A percentile compares a stretch with the other conserved stretches of the same genome.
Evolutionary conservation across 2,113 vertebrate species (phyloP).

Genomic region (Podarcis muralis): DNA sequence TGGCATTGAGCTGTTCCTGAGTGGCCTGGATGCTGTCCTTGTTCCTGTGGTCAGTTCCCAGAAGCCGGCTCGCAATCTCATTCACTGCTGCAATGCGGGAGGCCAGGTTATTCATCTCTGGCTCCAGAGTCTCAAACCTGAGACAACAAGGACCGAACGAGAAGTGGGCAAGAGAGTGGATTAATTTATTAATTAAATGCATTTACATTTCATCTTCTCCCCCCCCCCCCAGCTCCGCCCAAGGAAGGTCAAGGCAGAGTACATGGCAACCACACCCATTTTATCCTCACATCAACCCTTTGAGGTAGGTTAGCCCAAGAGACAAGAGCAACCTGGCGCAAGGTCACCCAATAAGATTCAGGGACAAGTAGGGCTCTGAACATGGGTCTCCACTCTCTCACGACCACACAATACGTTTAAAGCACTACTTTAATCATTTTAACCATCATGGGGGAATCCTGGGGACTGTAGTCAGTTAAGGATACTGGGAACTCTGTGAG

Average conservation of each 20-base stretch:
- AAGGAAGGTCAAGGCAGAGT: background rate
- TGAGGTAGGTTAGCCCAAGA: too few species aligned
- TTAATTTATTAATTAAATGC: too few species aligned
- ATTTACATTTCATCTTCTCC: background rate
- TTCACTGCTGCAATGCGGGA: slow-evolving; percentile 85
- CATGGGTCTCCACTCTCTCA: too few species aligned
- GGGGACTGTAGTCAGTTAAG: too few species aligned
- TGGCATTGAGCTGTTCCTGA: slow-evolving; percentile 82
- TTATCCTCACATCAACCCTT: background rate
- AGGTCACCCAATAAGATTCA: too few species aligned
- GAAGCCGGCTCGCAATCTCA: slow-evolving; percentile 82
- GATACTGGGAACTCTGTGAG: too few species aligned
- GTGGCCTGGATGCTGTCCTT: slow-evolving; percentile 86
- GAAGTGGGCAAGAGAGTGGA: background rate
- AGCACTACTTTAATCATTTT: too few species aligned
- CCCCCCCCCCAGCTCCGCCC: background rate
- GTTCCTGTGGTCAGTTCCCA: slow-evolving; percentile 80
- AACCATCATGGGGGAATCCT: too few species aligned
- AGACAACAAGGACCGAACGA: background rate
- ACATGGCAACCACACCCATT: background rate
- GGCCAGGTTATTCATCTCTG: slow-evolving; percentile 90
- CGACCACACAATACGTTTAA: too few species aligned
- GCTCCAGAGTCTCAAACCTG: slow-evolving; percentile 95
- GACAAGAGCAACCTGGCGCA: too few species aligned
- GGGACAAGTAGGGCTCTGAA: too few species aligned